Evolutionary conservation across 1,140 invertebrate genomes (phyloP).

Genomic region (Epicauta chinensis): DNA sequence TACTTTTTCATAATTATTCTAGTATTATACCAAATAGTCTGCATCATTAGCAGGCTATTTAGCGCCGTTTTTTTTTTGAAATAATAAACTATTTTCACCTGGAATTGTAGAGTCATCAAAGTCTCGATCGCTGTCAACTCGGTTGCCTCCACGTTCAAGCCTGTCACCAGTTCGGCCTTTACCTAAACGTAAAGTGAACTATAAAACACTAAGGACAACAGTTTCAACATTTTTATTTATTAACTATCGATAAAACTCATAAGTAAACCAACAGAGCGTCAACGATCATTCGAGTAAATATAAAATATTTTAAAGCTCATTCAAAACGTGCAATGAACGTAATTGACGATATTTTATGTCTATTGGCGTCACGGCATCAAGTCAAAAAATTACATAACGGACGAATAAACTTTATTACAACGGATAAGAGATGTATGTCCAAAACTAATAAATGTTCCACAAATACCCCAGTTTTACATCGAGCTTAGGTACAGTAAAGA

Average conservation of each 20-base stretch:
- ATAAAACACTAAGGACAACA: no score
- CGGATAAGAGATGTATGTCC: constrained; percentile 1
- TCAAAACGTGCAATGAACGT: constrained; percentile 3
- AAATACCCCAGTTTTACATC: constrained; percentile 7
- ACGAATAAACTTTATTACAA: constrained; percentile 11
- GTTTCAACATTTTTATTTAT: no score
- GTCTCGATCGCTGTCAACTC: constrained; percentile 20
- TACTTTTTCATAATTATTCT: no score
- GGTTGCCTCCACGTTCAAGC: constrained; percentile 20
- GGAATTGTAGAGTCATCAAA: constrained; percentile 25
- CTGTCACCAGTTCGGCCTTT: constrained; percentile 15
- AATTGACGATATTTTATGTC: constrained; percentile 13
- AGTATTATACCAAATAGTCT: no score
- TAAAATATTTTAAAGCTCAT: constrained; percentile 16
- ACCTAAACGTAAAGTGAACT: constrained; percentile 13
- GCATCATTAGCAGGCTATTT: no score
- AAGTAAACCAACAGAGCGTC: not conserved
- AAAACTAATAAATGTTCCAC: constrained; percentile 13
- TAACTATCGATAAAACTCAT: no score
- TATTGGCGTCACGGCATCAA: constrained; percentile 6
- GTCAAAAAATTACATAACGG: not conserved
- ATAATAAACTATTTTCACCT: constrained; percentile 19
- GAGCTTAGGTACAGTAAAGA: not conserved
- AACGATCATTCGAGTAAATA: constrained; percentile 10
- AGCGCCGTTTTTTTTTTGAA: not conserved